Percentiles rank a stretch among this genome's conserved stretches.
Evolutionary conservation across 2,888 invertebrate genomes (phyloP).

Genomic region (Norana najaformis): DNA sequence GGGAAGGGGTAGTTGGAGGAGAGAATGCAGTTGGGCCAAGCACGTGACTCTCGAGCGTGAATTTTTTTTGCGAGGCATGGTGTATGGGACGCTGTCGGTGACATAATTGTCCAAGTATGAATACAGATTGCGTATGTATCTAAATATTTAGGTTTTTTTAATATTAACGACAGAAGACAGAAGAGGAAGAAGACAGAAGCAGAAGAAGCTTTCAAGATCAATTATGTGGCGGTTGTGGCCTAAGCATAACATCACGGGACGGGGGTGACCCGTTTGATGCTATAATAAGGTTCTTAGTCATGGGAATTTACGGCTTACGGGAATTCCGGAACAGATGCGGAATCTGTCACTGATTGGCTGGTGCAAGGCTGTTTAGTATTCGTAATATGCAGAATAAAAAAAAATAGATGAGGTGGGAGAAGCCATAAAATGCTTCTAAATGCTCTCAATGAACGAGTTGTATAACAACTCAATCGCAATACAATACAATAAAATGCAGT

Average conservation of each 20-base stretch:
- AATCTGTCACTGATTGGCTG: neutral
- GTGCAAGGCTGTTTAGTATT: neutral
- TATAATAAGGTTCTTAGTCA: neutral
- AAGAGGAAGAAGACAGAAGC: no score
- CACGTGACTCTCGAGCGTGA: neutral
- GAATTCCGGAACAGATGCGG: neutral
- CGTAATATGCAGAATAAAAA: neutral
- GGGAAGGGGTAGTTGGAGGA: neutral
- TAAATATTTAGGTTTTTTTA: neutral
- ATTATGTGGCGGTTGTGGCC: no score
- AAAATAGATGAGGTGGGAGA: neutral
- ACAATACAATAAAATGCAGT: no score
- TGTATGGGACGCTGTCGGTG: neutral
- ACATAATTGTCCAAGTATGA: neutral
- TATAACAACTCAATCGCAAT: neutral
- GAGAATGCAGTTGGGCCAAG: neutral
- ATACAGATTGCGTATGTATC: neutral
- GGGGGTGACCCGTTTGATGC: no score
- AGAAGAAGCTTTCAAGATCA: no score
- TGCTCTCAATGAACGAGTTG: neutral
- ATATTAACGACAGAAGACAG: no score
- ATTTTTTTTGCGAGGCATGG: no score
- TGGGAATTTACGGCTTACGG: neutral
- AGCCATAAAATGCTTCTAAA: neutral
- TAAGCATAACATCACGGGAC: no score